phyloP scores from a whole-genome alignment of 2,797 vertebrate genomes.

The Parotocinclus haroldoi region DNA sequence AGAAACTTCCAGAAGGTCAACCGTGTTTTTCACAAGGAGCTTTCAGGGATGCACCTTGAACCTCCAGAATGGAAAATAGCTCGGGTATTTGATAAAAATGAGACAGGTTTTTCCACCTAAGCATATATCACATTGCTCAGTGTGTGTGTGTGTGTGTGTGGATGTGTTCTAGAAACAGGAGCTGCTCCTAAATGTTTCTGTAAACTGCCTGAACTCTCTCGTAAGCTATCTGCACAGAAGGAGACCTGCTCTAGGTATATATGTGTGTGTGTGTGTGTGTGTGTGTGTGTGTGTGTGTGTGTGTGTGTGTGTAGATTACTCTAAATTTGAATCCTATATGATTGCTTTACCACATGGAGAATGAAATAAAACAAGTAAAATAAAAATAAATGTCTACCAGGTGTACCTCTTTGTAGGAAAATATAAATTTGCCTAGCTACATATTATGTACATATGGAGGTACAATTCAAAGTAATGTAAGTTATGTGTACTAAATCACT shows the following conservation, averaged over 20 bases:
- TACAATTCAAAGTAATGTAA: conserved; percentile 49
- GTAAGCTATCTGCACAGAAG: conserved; percentile 77
- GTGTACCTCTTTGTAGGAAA: conserved; percentile 74
- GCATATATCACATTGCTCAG: too few relatives aligned
- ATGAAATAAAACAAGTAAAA: conserved; percentile 43
- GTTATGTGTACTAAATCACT: conserved; percentile 54
- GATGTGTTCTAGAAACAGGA: conserved; percentile 77
- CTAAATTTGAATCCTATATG: conserved; percentile 57
- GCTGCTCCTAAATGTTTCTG: conserved; percentile 75
- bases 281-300: too few relatives aligned
- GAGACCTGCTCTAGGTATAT: conserved; percentile 43
- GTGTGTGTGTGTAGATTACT: conserved; percentile 43
- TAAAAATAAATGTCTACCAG: conserved; percentile 60
- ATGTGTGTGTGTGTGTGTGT: too few relatives aligned
- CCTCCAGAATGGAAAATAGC: too few relatives aligned
- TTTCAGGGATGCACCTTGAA: too few relatives aligned
- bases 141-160: conserved; percentile 13
- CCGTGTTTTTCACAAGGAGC: too few relatives aligned
- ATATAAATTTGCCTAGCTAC: conserved; percentile 72
- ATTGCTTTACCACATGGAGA: conserved; percentile 60
- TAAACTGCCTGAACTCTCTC: conserved; percentile 82
- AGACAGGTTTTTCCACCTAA: too few relatives aligned
- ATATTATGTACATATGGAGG: conserved; percentile 62
- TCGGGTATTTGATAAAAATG: too few relatives aligned
- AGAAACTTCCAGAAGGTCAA: too few relatives aligned